Conservation (phyloP, 2,888 invertebrate species). For the Argyresthia albistria region DNA sequence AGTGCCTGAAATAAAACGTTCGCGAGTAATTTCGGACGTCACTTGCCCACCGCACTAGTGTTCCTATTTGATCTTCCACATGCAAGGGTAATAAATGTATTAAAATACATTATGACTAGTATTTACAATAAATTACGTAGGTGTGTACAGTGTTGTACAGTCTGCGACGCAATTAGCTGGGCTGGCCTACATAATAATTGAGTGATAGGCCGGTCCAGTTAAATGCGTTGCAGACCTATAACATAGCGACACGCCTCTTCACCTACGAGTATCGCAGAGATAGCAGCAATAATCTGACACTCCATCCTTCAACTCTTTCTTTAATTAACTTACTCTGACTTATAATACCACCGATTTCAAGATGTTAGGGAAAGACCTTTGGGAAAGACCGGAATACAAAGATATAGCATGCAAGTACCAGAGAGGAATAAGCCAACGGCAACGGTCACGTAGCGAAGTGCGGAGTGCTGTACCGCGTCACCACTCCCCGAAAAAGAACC, state of each 20-base stretch:
- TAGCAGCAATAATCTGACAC: background rate
- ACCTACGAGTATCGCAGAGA: background rate
- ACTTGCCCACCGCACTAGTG: background rate
- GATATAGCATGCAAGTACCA: background rate
- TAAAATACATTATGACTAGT: background rate
- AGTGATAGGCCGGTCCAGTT: no score
- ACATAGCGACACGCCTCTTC: background rate
- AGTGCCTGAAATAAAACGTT: constrained; percentile 62
- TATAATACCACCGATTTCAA: background rate
- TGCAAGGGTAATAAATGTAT: background rate
- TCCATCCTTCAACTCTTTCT: background rate
- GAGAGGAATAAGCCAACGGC: constrained; percentile 33
- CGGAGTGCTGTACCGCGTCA: constrained; percentile 64
- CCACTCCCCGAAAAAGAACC: constrained; percentile 59
- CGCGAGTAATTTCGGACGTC: constrained; percentile 10
- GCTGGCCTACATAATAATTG: no score
- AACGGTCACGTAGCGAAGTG: constrained; percentile 66
- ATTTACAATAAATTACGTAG: background rate
- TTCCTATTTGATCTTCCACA: background rate
- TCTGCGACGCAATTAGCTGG: no score
- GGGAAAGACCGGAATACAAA: background rate
- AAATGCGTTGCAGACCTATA: background rate
- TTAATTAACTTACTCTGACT: background rate
- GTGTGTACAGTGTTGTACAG: no score
- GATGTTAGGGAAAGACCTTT: background rate